Conservation (phyloP, 2,888 invertebrate species). For the Synergus japonicus region DNA sequence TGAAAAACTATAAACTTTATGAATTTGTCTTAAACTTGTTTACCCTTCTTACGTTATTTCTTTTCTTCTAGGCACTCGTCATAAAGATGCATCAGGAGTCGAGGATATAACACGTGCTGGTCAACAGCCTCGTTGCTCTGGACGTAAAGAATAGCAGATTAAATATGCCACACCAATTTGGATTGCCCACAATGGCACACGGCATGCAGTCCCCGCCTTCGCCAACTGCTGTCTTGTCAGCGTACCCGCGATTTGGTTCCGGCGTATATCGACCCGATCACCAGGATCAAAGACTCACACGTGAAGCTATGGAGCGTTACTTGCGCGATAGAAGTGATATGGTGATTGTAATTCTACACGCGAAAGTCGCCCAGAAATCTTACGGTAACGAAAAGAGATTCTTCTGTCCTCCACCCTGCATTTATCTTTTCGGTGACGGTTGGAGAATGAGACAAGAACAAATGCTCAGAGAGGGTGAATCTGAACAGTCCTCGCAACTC, state of each 20-base stretch:
- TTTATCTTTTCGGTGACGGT: constrained; percentile 98
- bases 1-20: too few species aligned
- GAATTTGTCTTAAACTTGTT: not conserved
- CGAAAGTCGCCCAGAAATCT: constrained; percentile 99
- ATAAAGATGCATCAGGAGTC: constrained; percentile 6
- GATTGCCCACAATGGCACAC: constrained; percentile 84
- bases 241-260: constrained; percentile 84
- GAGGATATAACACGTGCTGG: not conserved
- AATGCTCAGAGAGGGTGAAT: constrained; percentile 93
- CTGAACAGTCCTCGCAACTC: constrained; percentile 94
- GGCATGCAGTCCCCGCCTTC: constrained; percentile 90
- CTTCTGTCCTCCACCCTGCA: constrained; percentile 99
- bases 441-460: constrained; percentile 97
- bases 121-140: not conserved
- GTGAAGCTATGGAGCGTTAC: constrained; percentile 98
- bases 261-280: constrained; percentile 78
- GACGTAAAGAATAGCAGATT: not conserved
- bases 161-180: constrained; percentile 91
- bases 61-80: not conserved
- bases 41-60: not conserved
- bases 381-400: constrained; percentile 99
- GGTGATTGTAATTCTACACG: constrained; percentile 98
- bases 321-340: constrained; percentile 94
- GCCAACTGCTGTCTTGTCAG: constrained; percentile 78
- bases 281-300: constrained; percentile 91